Percentiles rank a stretch among this genome's conserved stretches.
These are phyloP conservation scores for Coranthus polyacanthus DNA, from an alignment of 2,797 vertebrate species.

Conservation along the genomic window DNA sequence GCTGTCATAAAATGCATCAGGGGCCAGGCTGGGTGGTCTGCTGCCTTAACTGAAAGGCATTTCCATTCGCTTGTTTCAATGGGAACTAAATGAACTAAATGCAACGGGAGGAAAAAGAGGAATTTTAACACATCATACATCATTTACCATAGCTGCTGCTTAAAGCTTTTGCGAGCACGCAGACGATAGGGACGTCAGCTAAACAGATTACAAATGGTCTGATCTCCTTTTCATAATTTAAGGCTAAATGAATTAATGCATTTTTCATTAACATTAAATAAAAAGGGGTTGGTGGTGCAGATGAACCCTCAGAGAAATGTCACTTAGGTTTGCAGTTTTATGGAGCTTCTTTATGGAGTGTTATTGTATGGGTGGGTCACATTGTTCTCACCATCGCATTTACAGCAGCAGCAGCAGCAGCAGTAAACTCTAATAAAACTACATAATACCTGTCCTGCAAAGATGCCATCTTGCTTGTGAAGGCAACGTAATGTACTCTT, in stretches of 20 bases:
- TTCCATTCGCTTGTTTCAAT: constrained; percentile 55
- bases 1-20: constrained; percentile 63
- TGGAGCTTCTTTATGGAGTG: constrained; percentile 23
- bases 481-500: no score
- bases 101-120: constrained; percentile 36
- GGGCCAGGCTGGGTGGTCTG: constrained; percentile 77
- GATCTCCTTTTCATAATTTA: constrained; percentile 26
- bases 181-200: constrained; percentile 14
- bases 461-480: no score
- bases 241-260: constrained; percentile 29
- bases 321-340: constrained; percentile 10
- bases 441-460: no score
- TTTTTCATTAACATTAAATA: constrained; percentile 32
- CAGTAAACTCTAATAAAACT: no score
- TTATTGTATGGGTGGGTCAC: no score
- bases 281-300: constrained; percentile 9
- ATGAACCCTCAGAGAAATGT: constrained; percentile 28
- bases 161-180: no score
- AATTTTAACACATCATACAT: constrained; percentile 30
- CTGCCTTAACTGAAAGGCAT: constrained; percentile 53
- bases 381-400: no score
- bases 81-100: constrained; percentile 57
- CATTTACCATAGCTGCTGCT: constrained; percentile 42
- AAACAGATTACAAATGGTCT: constrained; percentile 18
- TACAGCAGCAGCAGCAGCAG: no score